Base-by-base conservation (phyloP, 2,888 invertebrate species). In the Zele albiditarsus region DNA sequence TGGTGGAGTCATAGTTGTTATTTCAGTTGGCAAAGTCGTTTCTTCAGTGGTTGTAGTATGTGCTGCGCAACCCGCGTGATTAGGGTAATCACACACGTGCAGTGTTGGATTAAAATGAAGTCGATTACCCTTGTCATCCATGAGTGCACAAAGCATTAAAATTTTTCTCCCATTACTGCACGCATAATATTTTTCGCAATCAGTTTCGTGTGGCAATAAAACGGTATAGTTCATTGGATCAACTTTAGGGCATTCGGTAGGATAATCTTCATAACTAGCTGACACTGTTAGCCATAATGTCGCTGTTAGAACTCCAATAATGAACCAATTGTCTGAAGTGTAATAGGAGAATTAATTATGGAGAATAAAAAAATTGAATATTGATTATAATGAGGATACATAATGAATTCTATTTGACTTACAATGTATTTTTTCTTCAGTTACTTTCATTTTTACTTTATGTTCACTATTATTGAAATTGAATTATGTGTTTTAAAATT, bases 171-270 rank as follows among this genome's bases (percentile, higher is more conserved):
- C 80, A 14, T 74, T 63, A 6, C 25, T 23, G 38, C 84, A 84
- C 10, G 38, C 76, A 75, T 84, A 84, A 63, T 80, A 85, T 60
- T 81, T 81, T 4, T 81, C 80, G 20, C 85, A 84, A 23, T 83
- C 82, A 2, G 14, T 25, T 27, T 83, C 83, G 65, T 84, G 82
- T 0, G 74, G 68, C 0, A 86, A 4, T n/a, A 79, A 76, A 62
- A 84, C 57, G 1, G 80, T 81, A 6, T 27, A 6, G 63, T 79
- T 20, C 0, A 23, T 12, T 20, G 80, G 58, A 63, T 81, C 80
- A 0, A 4, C 4, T 6, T 33, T 28, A 8, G 85, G 85, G 71
- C 86, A 86, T 73, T 79, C 46, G 1, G 75, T 80, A 8, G 78
- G 76, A 46, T 69, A 69, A n/a, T 57, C 66, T 3, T 28, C 2